Evolutionary conservation across 2,797 vertebrate species (phyloP), one percentile per base, ranked within the genome.

Genomic region (Falco concolor): DNA sequence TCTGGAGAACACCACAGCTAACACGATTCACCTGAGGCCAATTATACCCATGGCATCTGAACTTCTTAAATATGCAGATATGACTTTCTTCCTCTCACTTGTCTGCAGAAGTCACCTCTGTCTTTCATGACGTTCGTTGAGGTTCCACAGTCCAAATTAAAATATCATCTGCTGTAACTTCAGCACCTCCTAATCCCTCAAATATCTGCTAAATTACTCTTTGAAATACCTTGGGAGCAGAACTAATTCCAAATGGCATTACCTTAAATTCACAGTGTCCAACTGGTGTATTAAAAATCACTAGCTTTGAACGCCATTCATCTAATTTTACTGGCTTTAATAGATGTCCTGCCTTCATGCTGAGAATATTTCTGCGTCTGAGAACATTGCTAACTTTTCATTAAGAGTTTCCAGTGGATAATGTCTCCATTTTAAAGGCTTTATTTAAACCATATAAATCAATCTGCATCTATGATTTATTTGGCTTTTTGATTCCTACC

Each of bases 321-420:
- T 88, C 90, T 88, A 69, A 79, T 90, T 85, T 85, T 70, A 47
- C 81, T 53, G 80, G 44, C 87, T 75, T 85, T 89, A 89, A 90
- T 80, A 72, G 76, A 54, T 67, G 45, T 83, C 76, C 63, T 90
- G 63, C 84, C 76, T 88, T 75, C 93, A 53, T 8, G 57, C 84
- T 75, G 92, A 68, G 92, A 63, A 40, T 53, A 86, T 83, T 94
- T 63, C 92, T 88, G 76, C 90, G 76, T 44, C 72, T 79, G 72
- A 94, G 90, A 90, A 90, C 87, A 79, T 54, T 83, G 44, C 84
- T 92, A 78, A 74, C 80, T 85, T 90, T 81, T 83, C 84, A 83
- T 90, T 90, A 94, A 63, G 80, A 42, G 63, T 88, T 85, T 90
- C 90, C 84, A 72, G 87, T 56, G 44, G 87, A 45, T 75, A 53